Evolutionary conservation across 2,113 vertebrate genomes (phyloP).

Genomic region (Todiramphus chloris): DNA sequence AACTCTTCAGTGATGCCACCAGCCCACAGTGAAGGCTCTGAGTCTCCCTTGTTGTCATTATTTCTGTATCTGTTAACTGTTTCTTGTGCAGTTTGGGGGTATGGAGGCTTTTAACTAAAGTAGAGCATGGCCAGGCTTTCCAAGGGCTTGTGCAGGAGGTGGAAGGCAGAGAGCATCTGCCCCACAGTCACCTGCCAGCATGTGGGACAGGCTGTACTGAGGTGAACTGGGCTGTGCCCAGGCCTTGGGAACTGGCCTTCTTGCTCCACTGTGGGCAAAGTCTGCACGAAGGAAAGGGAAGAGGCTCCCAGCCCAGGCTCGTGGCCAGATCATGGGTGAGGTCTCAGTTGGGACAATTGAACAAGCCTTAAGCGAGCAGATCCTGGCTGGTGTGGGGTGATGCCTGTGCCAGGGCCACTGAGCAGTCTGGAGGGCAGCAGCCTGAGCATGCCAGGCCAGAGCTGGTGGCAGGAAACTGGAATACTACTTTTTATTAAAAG

Average conservation of each 20-base stretch:
- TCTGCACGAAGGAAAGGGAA: not conserved
- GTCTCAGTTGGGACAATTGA: not conserved
- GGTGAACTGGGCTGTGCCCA: not conserved
- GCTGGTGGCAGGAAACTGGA: not conserved
- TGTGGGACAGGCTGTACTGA: not conserved
- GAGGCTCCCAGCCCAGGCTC: not conserved
- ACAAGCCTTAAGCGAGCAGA: not conserved
- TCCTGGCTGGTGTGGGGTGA: not conserved
- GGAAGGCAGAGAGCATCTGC: not conserved
- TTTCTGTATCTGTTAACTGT: not conserved
- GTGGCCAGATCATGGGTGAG: not conserved
- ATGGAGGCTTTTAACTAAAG: not conserved
- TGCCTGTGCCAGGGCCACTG: not conserved
- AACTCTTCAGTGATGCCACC: not conserved
- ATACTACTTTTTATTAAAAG: not conserved
- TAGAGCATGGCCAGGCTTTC: not conserved
- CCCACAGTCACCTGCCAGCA: not conserved
- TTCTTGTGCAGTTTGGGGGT: not conserved
- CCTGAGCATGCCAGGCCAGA: not conserved
- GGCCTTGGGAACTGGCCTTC: not conserved
- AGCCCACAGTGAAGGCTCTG: not conserved
- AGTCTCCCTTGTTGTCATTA: not conserved
- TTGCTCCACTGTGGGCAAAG: not conserved
- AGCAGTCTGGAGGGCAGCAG: not conserved
- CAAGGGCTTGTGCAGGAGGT: not conserved